Base-by-base conservation (phyloP, 1,140 invertebrate species). In the Cydia pomonella region DNA sequence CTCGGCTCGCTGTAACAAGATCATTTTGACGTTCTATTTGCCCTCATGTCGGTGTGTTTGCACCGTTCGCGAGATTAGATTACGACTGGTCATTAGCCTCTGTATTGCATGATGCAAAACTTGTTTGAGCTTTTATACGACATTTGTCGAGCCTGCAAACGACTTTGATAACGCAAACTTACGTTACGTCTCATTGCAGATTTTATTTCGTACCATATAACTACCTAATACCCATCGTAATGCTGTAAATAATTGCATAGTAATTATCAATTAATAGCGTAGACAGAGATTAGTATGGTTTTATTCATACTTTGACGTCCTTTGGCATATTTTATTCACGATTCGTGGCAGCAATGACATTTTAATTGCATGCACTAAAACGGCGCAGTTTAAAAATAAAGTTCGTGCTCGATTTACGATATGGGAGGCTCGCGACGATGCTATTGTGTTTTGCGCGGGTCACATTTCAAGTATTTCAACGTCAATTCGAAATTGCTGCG, bases 41-140 rank as follows among this genome's bases (percentile, higher is more conserved):
- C 73, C 76, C 76, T 76, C 27, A 23, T 38, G 50, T 59, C 29
- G 53, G 73, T 72, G 75, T 78, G 76, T 79, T 77, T 80, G 66
- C 66, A 77, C 59, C 73, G 74, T 71, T 53, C 53, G 66, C 72
- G 73, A 86, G 88, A 87, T 90, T 88, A 88, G 86, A 90, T 90
- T 87, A 85, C 80, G 77, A 75, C 72, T 87, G 85, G 84, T 88
- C 86, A 86, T 86, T 90, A 88, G 83, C 87, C 86, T 81, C 77
- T 71, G 73, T 59, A 59, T 29, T 50, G 71, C 72, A 72, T 83
- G 77, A 77, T 80, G 82, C 82, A 80, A 71, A 77, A 80, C 80
- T 74, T 47, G 82, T 82, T 81, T 82, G 79, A 73, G 69, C 78
- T 79, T 79, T 77, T 71, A 76, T 41, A 69, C 3, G 2, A 59